phyloP scores from a whole-genome alignment of 1,140 invertebrate genomes.

The Drosophila subobscura region DNA sequence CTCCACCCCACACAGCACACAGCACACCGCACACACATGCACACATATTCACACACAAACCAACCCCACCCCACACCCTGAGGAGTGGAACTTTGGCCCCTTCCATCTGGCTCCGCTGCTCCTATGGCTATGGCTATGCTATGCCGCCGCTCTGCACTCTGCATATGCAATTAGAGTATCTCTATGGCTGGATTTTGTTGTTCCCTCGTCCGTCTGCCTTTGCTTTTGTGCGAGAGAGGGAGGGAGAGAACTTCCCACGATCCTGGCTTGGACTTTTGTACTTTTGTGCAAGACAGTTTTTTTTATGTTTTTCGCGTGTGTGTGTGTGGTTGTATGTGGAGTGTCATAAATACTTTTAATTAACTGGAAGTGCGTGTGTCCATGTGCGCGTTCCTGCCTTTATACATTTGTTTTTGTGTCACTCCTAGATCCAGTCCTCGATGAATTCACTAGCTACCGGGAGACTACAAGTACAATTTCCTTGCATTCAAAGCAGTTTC shows the following conservation, averaged over 20 bases:
- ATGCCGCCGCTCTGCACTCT: neutral
- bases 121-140: too few relatives aligned
- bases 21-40: too few relatives aligned
- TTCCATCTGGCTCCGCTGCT: neutral
- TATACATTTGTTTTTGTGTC: neutral
- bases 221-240: constrained; percentile 45
- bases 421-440: neutral
- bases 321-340: constrained; percentile 28
- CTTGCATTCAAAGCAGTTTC: too few relatives aligned
- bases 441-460: constrained; percentile 27
- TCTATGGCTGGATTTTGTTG: constrained; percentile 41
- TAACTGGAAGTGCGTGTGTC: constrained; percentile 66
- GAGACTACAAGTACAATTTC: too few relatives aligned
- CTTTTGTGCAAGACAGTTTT: constrained; percentile 48
- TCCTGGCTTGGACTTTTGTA: constrained; percentile 74
- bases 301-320: neutral
- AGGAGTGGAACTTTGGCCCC: constrained; percentile 33
- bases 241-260: constrained; percentile 70
- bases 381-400: constrained; percentile 13
- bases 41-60: too few relatives aligned
- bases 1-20: too few relatives aligned
- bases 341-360: constrained; percentile 79
- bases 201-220: constrained; percentile 1
- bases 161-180: constrained; percentile 55
- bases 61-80: too few relatives aligned